Conservation (phyloP, 1,140 invertebrate species). For the Drosophila auraria region DNA sequence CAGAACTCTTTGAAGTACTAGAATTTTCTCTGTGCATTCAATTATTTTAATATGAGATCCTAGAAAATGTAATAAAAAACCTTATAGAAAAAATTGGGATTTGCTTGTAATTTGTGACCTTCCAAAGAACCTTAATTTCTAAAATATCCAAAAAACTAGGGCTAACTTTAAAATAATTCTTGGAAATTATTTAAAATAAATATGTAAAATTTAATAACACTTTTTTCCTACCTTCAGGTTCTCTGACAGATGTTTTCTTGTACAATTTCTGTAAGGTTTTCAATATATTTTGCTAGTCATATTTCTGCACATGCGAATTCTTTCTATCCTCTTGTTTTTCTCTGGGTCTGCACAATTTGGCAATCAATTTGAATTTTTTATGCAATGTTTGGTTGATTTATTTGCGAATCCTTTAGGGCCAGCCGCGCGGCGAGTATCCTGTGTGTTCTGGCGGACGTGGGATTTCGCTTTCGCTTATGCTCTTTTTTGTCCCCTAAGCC, state of each 20-base stretch:
- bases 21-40: too few species aligned
- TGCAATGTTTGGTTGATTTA: constrained; percentile 62
- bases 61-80: too few species aligned
- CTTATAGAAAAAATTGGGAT: too few species aligned
- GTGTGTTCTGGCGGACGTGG: constrained; percentile 25
- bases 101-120: too few species aligned
- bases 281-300: constrained; percentile 19
- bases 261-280: constrained; percentile 8
- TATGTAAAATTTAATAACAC: too few species aligned
- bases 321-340: constrained; percentile 4
- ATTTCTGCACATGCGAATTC: constrained; percentile 8
- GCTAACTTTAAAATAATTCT: too few species aligned
- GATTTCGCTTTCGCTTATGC: constrained; percentile 24
- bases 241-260: neutral
- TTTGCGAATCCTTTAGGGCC: constrained; percentile 32
- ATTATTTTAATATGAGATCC: too few species aligned
- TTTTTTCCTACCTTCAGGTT: constrained; percentile 22
- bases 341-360: constrained; percentile 44
- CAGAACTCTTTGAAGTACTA: too few species aligned
- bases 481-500: constrained; percentile 33
- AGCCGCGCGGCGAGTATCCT: constrained; percentile 30
- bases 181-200: too few species aligned
- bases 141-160: too few species aligned
- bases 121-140: too few species aligned
- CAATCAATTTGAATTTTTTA: constrained; percentile 53